These are phyloP conservation scores for Sebastes steindachneri DNA, from an alignment of 2,797 vertebrate species.

Conservation along the genomic window DNA sequence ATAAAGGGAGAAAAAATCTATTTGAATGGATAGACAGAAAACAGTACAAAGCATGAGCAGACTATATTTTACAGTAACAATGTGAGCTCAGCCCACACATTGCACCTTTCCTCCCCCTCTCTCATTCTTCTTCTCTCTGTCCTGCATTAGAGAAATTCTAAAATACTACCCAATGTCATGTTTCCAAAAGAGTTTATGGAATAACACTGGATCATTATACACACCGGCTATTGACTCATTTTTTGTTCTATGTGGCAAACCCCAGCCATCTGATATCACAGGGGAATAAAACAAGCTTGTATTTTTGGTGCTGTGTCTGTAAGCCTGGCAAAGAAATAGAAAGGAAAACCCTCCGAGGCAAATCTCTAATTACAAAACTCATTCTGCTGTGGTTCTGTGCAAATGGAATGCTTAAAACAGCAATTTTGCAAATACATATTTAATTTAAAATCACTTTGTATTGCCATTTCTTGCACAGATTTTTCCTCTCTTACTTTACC, in stretches of 20 bases:
- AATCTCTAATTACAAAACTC: conserved; percentile 24
- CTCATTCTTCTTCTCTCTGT: neutral
- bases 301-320: neutral
- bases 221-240: neutral
- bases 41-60: neutral
- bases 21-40: neutral
- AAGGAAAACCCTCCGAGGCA: neutral
- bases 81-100: neutral
- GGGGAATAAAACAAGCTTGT: neutral
- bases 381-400: conserved; percentile 13
- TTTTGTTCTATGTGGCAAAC: neutral
- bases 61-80: neutral
- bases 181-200: neutral
- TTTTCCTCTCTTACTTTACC: neutral
- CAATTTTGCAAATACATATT: conserved; percentile 38
- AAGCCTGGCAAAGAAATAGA: neutral
- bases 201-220: conserved; percentile 1
- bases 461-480: conserved; percentile 20
- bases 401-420: conserved; percentile 36
- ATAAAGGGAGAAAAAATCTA: neutral
- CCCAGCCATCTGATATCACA: neutral
- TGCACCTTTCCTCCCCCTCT: neutral
- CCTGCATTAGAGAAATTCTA: conserved; percentile 19
- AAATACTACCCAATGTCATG: neutral
- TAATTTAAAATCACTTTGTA: conserved; percentile 41